Base-by-base conservation (phyloP, 1,140 invertebrate genomes). In the Lepidurus apus region DNA sequence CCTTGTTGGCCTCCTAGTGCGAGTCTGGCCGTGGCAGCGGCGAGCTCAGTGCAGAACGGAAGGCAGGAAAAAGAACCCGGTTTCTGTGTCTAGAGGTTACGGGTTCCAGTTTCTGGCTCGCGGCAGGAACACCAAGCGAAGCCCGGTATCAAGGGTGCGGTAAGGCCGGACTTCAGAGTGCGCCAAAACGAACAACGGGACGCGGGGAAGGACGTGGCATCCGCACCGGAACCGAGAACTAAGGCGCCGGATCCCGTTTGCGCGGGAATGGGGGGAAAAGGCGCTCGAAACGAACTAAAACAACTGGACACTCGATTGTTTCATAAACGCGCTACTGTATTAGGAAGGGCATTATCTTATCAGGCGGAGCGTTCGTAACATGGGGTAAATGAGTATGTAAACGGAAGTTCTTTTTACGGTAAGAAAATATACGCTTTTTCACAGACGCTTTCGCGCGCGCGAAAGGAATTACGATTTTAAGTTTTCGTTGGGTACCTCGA, bases 161-260 rank as follows among this genome's bases (percentile, higher is more conserved):
- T 65, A 65, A 65, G 53, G 53, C 53, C 53, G 53, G 53, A 65
- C 53, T 65, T 65, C 53, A 65, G 53, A 65, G 53, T 65, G 53
- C 53, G 53, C 53, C 53, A 65, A 65, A 65, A 65, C 53, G 53
- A 65, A 65, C 53, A 65, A 65, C 53, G 53, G 53, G 53, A 65
- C 53, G 53, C 53, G 53, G 53, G 34, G 53, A 65, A 65, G 53
- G 53, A 65, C 53, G 53, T 65, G 53, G 53, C 53, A 65, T 65
- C 53, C 53, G 53, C 53, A 65, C 53, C 53, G 53, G 53, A 65
- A 65, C 53, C 53, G 53, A 65, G 53, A 65, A 65, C 53, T 21
- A 65, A 65, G 53, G 53, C 53, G 53, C 53, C 53, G 53, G 53
- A 65, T 65, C 53, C 53, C 53, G 53, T 65, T 65, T 65, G 53